Base-by-base conservation (phyloP, 2,888 invertebrate species). In the Sesia bembeciformis region DNA sequence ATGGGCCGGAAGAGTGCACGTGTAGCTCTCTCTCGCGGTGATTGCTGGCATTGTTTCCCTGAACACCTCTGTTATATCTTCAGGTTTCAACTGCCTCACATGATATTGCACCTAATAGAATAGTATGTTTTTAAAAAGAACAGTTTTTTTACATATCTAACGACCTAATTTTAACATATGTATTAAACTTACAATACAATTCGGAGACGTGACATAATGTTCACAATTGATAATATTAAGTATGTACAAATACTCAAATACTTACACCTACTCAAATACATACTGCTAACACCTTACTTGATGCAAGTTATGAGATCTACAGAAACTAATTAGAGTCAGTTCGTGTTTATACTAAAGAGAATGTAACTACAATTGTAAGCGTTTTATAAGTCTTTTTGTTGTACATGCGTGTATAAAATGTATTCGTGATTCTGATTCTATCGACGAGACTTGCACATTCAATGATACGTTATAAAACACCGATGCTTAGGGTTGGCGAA, bases 1-100 rank as follows among this genome's bases (percentile, higher is more conserved):
- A 89, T 89, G 81, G 80, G 68, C 73, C 80, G 85, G 84, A 85
- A 83, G 84, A 84, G 75, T 74, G 78, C 78, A 75, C 78, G 76
- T 74, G 76, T 74, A 72, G 73, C 79, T 78, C 83, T 84, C 83
- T 83, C 80, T 73, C 61, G 58, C 62, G 64, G 63, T 72, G 73
- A 78, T 79, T 72, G 72, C 76, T 74, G 63, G 67, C 70, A 81
- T 83, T 83, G 77, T 85, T 72, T 73, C 69, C 74, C 68, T 70
- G 67, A 70, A 65, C 63, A 66, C 23, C 23, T 23, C 23, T 23
- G 23, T 23, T 23, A 23, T 23, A 23, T 23, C 23, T 76, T 76
- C 72, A 66, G 68, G 66, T 76, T 74, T 72, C 68, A 66, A 64
- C 58, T 58, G 5, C 6, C 23, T 49, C 49, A 50, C 4, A 51